A percentile compares a stretch with the other conserved stretches of the same genome.
Evolutionary conservation across 2,888 invertebrate species (phyloP).

Genomic region (Chymomyza procnemis): DNA sequence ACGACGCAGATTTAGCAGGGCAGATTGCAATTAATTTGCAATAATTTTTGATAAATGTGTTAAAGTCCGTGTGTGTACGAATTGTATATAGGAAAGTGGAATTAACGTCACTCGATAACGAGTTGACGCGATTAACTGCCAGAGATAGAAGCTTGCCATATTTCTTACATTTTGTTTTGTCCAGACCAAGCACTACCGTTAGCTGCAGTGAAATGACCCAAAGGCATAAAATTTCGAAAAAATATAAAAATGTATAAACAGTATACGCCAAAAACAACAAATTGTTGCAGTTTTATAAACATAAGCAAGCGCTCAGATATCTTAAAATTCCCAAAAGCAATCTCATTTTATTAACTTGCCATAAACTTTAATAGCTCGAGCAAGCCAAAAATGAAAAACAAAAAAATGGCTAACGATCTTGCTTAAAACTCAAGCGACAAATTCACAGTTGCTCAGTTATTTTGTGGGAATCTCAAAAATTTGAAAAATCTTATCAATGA

Average conservation of each 20-base stretch:
- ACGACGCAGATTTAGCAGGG: slow-evolving; percentile 60
- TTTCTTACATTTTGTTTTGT: slow-evolving; percentile 12
- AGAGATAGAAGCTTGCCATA: slow-evolving; percentile 31
- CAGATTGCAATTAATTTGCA: slow-evolving; percentile 75
- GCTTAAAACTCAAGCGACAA: slow-evolving; percentile 68
- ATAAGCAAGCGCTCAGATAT: slow-evolving; percentile 15
- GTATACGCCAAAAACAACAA: slow-evolving; percentile 5
- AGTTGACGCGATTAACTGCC: slow-evolving; percentile 65
- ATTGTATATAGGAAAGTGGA: slow-evolving; percentile 37
- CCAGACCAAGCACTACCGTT: slow-evolving; percentile 37
- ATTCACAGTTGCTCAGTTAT: slow-evolving; percentile 48
- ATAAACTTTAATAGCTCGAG: slow-evolving; percentile 47
- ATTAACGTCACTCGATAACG: slow-evolving; percentile 56
- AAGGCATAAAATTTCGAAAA: slow-evolving; percentile 7
- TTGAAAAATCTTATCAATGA: slow-evolving; percentile 71
- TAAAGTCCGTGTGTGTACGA: slow-evolving; percentile 30
- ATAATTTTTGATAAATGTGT: slow-evolving; percentile 73
- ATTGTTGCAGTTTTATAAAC: slow-evolving; percentile 6
- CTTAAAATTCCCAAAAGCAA: slow-evolving; percentile 33
- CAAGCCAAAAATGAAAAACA: slow-evolving; percentile 19
- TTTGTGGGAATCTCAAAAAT: slow-evolving; percentile 51
- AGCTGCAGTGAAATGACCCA: slow-evolving; percentile 17
- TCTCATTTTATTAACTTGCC: slow-evolving; percentile 60
- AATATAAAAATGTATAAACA: neutral
- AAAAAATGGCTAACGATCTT: slow-evolving; percentile 56